Evolutionary conservation across 2,113 vertebrate genomes (phyloP), one percentile per base, ranked within the genome.

Genomic region (Micronisus gabar): DNA sequence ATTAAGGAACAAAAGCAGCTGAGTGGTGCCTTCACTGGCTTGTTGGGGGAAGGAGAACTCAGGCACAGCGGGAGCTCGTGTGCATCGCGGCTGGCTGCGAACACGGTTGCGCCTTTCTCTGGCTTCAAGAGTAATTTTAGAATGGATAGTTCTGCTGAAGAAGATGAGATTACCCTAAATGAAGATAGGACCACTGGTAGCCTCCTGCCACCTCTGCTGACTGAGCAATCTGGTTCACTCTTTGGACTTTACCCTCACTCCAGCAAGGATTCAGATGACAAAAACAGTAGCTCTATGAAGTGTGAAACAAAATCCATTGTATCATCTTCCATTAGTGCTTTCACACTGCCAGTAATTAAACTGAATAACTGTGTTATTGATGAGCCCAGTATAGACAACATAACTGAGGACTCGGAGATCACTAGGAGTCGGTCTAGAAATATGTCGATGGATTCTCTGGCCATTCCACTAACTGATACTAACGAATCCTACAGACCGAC

Each of bases 281-380:
- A 95, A 88, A 98, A 66, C 65, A 96, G 95, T 4, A 74, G 95
- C 55, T 93, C 98, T 38, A 98, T 98, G 95, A 99, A 98, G 58
- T 99, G 99, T 93, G 99, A 99, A 67, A 99, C 99, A 6, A 99
- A 99, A 88, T 99, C 99, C 3, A 99, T 99, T 11, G 99, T 99
- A 22, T 99, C 99, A 7, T 99, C 99, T 10, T 99, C 99, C 18
- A 98, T 99, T 95, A 99, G 99, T 48, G 99, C 99, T 41, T 99
- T 99, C 78, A 99, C 99, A 0, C 96, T 99, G 20, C 99, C 99
- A 5, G 99, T 99, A 90, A 99, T 99, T 93, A 99, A 99, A 96
- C 98, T 99, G n/a, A 99, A 99, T 97, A 99, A 99, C 97, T 99
- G 99, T 81, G 99, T 99, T 15, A 99, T 99, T 15, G 99, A 99